Conservation (phyloP, 2,888 invertebrate species). For the Acleris laterana region DNA sequence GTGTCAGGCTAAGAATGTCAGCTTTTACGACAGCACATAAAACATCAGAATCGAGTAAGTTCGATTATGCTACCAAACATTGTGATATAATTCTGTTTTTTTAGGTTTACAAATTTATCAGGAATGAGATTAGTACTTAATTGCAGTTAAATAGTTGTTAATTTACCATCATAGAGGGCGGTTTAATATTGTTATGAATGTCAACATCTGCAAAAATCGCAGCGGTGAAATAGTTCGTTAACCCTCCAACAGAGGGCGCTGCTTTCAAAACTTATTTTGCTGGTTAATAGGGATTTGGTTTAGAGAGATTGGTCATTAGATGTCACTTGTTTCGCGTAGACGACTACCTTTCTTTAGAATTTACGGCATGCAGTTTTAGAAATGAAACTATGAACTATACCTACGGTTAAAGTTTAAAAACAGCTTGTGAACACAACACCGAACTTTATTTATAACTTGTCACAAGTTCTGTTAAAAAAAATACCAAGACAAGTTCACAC, state of each 20-base stretch:
- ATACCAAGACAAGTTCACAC: too few species aligned
- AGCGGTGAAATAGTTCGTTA: neutral
- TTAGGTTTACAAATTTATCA: too few species aligned
- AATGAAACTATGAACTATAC: neutral
- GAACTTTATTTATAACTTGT: too few species aligned
- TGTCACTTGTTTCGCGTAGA: conserved; percentile 10
- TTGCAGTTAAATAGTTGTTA: neutral
- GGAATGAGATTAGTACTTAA: neutral
- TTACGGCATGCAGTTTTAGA: too few species aligned
- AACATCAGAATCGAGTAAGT: neutral
- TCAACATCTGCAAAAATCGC: neutral
- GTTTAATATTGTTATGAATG: too few species aligned
- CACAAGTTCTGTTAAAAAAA: too few species aligned
- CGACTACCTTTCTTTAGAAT: too few species aligned
- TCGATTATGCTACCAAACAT: neutral
- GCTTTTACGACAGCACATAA: conserved; percentile 17
- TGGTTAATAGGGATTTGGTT: neutral
- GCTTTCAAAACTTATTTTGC: neutral
- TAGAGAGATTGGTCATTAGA: neutral
- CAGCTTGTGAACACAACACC: neutral
- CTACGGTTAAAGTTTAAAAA: neutral
- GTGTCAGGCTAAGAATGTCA: conserved; percentile 7
- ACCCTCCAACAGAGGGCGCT: conserved; percentile 27
- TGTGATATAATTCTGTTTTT: neutral
- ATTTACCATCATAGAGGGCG: neutral